Evolutionary conservation across 2,113 vertebrate species (phyloP), one percentile per base, ranked within the genome.

Genomic region (Nothocercus julius): DNA sequence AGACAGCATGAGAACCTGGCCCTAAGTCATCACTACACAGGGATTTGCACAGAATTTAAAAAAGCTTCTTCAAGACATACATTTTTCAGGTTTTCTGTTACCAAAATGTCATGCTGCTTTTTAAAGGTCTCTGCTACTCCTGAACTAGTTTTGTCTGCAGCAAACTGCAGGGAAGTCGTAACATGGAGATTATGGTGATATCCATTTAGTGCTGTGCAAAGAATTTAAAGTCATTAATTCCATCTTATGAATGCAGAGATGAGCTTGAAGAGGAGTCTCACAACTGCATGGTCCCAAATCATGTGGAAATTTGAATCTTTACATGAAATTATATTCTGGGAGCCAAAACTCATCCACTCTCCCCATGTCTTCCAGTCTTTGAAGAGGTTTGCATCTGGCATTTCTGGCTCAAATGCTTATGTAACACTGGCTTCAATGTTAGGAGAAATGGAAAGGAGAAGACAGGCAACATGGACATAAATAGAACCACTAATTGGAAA

Each of bases 11-110:
- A 79, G 94, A 92, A 51, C 69, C 44, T 75, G 81, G 44, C 25
- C 62, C 40, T 73, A 73, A 88, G 10, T 75, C 78, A 47, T 76
- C 18, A 90, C 86, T 73, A 32, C 40, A 45, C 69, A 89, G 53
- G n/a, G 62, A n/a, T 86, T 93, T 94, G 76, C 49, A 86, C 25
- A 28, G 83, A 95, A 96, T 86, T 54, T 49, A 86, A 84, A 89
- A 84, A 6, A 84, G 63, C 88, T 94, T 96, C 92, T 89, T 89
- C 89, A 94, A 95, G 88, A 95, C 88, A 94, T 95, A 96, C 27
- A 92, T 95, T 96, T 94, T 96, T 90, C 88, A 90, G 96, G 92
- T 96, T 95, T 96, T 95, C 88, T 89, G 74, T 94, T 95, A 86
- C 70, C 89, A 74, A 97, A 94, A 96, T 83, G 95, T 96, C 93